A percentile compares a stretch with the other conserved stretches of the same genome.
Evolutionary conservation across 2,888 invertebrate species (phyloP).

Genomic region (Hedya salicella): DNA sequence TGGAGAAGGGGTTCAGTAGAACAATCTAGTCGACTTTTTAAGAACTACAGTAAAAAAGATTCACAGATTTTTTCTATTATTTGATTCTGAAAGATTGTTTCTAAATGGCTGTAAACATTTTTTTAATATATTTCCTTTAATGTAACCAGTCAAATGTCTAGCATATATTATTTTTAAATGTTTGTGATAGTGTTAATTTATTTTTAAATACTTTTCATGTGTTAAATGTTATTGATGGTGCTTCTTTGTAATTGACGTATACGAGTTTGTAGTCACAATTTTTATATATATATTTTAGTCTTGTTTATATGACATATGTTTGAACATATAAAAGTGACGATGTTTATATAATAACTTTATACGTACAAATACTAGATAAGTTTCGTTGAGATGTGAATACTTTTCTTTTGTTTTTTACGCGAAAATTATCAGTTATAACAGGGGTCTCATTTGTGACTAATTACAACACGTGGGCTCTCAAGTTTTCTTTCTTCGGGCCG

Average conservation of each 20-base stretch:
- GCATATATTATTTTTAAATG: slow-evolving; percentile 3
- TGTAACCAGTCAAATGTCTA: slow-evolving; percentile 1
- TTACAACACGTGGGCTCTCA: too few species aligned
- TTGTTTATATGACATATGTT: not conserved
- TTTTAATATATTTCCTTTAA: not conserved
- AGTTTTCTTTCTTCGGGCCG: too few species aligned
- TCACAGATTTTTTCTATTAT: too few species aligned
- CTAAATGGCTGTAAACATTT: too few species aligned
- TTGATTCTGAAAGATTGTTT: too few species aligned
- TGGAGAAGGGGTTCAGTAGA: not conserved
- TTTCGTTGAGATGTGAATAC: slow-evolving; percentile 12
- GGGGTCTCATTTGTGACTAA: too few species aligned
- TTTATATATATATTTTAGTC: slow-evolving; percentile 28
- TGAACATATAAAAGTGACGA: not conserved
- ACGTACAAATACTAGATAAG: slow-evolving; percentile 20
- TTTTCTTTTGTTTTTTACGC: not conserved
- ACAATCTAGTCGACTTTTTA: slow-evolving; percentile 19
- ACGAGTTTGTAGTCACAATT: slow-evolving; percentile 29
- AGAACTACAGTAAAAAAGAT: not conserved
- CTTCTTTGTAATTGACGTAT: slow-evolving; percentile 31
- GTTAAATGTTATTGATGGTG: slow-evolving; percentile 25
- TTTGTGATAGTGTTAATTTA: slow-evolving; percentile 9
- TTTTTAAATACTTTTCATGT: slow-evolving; percentile 12
- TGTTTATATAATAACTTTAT: slow-evolving; percentile 3
- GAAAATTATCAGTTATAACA: slow-evolving; percentile 3